These are phyloP conservation scores for Chiloscyllium punctatum DNA, from an alignment of 2,797 vertebrate species.

Conservation along the genomic window DNA sequence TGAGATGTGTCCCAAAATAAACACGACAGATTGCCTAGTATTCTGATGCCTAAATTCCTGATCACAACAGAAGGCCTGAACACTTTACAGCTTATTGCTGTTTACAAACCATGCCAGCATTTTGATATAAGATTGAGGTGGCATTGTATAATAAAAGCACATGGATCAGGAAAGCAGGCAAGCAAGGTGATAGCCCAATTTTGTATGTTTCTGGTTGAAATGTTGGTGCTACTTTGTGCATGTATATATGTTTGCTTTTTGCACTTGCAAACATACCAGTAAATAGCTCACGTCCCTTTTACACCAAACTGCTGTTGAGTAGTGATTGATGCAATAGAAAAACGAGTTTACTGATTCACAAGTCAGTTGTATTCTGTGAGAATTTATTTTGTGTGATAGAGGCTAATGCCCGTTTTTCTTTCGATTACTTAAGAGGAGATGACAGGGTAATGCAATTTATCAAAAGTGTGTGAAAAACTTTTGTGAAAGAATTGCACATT, in stretches of 20 bases:
- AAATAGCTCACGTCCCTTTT: background rate
- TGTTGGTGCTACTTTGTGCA: background rate
- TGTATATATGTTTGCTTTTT: background rate
- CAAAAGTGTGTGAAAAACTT: background rate
- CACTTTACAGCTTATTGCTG: background rate
- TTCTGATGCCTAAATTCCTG: slow-evolving; percentile 1
- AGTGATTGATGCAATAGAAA: background rate
- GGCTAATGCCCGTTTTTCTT: background rate
- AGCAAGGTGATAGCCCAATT: background rate
- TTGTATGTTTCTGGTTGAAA: background rate
- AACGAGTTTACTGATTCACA: background rate
- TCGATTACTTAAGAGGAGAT: background rate
- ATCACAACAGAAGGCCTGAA: background rate
- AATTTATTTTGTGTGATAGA: background rate
- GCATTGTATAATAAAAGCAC: background rate
- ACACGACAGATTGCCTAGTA: background rate
- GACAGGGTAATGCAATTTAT: background rate
- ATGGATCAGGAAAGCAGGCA: background rate
- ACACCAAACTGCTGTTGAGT: background rate
- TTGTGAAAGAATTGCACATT: background rate
- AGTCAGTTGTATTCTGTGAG: background rate
- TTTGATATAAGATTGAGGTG: background rate
- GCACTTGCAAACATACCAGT: background rate
- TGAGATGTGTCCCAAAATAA: background rate
- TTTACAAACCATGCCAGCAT: background rate